Evolutionary conservation across 2,113 vertebrate genomes (phyloP).

Genomic region (Numenius arquata): DNA sequence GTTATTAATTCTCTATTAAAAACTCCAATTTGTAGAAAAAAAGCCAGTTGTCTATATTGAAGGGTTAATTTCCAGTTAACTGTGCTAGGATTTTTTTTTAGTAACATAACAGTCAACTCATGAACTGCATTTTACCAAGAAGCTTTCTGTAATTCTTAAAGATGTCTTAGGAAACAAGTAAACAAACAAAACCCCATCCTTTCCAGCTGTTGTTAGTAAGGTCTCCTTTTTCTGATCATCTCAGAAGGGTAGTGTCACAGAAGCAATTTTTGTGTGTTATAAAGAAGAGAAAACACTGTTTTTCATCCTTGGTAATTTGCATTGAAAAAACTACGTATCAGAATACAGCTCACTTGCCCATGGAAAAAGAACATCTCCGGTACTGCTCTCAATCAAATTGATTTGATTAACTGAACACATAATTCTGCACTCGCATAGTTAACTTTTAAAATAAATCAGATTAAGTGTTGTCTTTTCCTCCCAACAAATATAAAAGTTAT

Average conservation of each 20-base stretch:
- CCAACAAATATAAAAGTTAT: neutral
- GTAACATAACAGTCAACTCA: neutral
- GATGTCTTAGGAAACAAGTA: neutral
- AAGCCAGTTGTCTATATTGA: neutral
- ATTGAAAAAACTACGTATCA: neutral
- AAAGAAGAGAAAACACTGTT: neutral
- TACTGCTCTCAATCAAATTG: neutral
- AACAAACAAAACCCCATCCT: neutral
- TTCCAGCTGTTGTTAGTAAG: neutral
- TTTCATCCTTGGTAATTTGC: neutral
- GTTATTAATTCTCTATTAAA: neutral
- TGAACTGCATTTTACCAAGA: neutral
- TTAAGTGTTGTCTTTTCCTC: neutral
- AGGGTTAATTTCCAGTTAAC: neutral
- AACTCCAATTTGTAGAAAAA: neutral
- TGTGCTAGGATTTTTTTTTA: neutral
- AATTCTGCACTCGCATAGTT: neutral
- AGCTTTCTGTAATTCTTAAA: neutral
- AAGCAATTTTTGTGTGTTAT: neutral
- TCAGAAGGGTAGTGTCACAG: neutral
- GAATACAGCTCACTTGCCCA: neutral
- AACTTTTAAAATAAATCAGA: neutral
- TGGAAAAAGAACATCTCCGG: neutral
- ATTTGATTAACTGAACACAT: neutral
- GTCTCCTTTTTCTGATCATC: neutral